Evolutionary conservation across 1,140 invertebrate genomes (phyloP), one percentile per base, ranked within the genome.

Genomic region (Popillia japonica): DNA sequence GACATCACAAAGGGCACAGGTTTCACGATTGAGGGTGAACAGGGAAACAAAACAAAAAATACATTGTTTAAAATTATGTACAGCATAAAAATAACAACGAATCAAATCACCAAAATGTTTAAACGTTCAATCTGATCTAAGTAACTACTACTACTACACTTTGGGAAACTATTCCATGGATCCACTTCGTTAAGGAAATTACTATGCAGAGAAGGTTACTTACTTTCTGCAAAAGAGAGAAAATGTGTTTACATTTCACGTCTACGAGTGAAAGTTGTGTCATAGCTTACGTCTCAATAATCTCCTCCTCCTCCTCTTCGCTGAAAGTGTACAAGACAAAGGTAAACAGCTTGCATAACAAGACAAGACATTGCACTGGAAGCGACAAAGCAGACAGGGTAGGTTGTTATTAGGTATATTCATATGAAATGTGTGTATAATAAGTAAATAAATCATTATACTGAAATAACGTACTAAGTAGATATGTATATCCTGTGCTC

Each of bases 291-390:
- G 90, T 90, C 87, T 92, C 91, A 86, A 89, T 89, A 85, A 90
- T 88, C 90, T 92, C 91, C 89, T 91, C 91, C 87, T 90, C 89
- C 89, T 92, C 91, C 87, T 91, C 91, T 85, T 86, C 85, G 80
- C 85, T 86, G 81, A 77, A 85, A 84, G 81, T 77, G 72, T 78
- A 48, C 64, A 81, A 77, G 80, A 61, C 48, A 81, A 81, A 80
- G 41, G 27, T 48, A 55, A 76, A 48, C 22, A 76, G 8, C 9
- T 76, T 76, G 40, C 23, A 34, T 34, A 55, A 76, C 41, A 20
- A 76, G 14, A 34, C 41, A 74, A 74, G 23, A 41, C 34, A 74
- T 74, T 41, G 40, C 41, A 74, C 41, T 44, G 72, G 34, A 83
- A 84, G 82, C 83, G 77, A 82, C 73, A 78, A 83, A 83, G 83